A percentile compares a stretch with the other conserved stretches of the same genome.
Conservation (phyloP, 2,113 vertebrate genomes). For the Gopherus flavomarginatus region DNA sequence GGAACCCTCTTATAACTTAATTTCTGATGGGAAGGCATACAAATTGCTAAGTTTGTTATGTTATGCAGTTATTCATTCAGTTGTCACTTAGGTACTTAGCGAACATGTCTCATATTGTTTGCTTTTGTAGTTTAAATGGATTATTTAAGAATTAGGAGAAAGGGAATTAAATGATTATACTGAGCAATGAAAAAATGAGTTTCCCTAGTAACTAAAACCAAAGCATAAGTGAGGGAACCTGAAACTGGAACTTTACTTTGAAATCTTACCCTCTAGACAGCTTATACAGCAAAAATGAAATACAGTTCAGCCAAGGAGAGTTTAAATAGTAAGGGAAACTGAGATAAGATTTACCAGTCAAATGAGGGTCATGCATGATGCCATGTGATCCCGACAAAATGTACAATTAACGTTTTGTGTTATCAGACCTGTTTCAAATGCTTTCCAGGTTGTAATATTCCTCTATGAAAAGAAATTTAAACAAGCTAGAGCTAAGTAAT, state of each 20-base stretch:
- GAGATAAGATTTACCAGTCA: slow-evolving; percentile 63
- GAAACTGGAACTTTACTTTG: slow-evolving; percentile 55
- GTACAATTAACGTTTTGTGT: slow-evolving; percentile 80
- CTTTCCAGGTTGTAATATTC: slow-evolving; percentile 60
- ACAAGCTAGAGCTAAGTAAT: slow-evolving; percentile 48
- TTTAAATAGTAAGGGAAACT: slow-evolving; percentile 54
- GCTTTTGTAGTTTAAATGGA: slow-evolving; percentile 41
- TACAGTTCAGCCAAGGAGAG: slow-evolving; percentile 26
- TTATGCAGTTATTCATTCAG: background rate
- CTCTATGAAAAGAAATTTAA: slow-evolving; percentile 57
- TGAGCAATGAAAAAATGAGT: slow-evolving; percentile 21
- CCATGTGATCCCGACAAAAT: slow-evolving; percentile 66
- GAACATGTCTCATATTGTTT: slow-evolving; percentile 6
- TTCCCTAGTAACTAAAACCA: slow-evolving; percentile 59
- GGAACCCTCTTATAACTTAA: background rate
- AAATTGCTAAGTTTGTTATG: background rate
- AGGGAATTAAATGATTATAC: background rate
- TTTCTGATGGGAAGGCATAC: slow-evolving; percentile 21
- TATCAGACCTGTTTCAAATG: slow-evolving; percentile 54
- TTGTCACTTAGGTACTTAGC: background rate
- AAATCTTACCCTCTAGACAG: slow-evolving; percentile 55
- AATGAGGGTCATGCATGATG: slow-evolving; percentile 41
- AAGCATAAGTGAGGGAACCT: background rate
- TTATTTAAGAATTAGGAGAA: slow-evolving; percentile 51
- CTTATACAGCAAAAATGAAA: slow-evolving; percentile 40